phyloP scores from a whole-genome alignment of 1,140 invertebrate genomes.

The Mamestra configurata region DNA sequence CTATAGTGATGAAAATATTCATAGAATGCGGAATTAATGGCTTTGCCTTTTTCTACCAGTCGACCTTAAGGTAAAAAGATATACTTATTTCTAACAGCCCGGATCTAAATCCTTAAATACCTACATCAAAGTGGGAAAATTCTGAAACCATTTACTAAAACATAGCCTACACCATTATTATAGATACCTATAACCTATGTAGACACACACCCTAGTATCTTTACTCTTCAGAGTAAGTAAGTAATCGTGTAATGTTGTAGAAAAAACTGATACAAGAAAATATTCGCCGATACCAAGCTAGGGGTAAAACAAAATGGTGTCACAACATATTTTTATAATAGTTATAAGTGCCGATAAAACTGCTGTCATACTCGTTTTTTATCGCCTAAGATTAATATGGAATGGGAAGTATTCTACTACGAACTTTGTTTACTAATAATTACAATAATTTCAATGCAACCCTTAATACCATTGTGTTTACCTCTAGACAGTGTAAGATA shows the following conservation, averaged over 20 bases:
- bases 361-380: background rate
- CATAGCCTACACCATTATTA: too few relatives aligned
- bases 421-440: background rate
- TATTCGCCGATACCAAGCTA: background rate
- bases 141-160: too few relatives aligned
- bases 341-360: background rate
- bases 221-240: constrained; percentile 9
- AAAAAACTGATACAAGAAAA: constrained; percentile 11
- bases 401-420: background rate
- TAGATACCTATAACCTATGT: background rate
- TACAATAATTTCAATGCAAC: too few relatives aligned
- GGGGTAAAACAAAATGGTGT: background rate
- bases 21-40: too few relatives aligned
- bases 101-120: too few relatives aligned
- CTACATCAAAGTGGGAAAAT: too few relatives aligned
- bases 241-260: constrained; percentile 13
- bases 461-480: too few relatives aligned
- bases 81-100: too few relatives aligned
- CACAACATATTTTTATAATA: background rate
- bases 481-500: too few relatives aligned
- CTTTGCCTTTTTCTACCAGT: too few relatives aligned
- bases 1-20: too few relatives aligned
- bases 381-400: background rate
- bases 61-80: too few relatives aligned
- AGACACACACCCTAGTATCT: background rate